A percentile compares a stretch with the other conserved stretches of the same genome.
Evolutionary conservation across 2,797 vertebrate species (phyloP).

Genomic region (Momotus momota): DNA sequence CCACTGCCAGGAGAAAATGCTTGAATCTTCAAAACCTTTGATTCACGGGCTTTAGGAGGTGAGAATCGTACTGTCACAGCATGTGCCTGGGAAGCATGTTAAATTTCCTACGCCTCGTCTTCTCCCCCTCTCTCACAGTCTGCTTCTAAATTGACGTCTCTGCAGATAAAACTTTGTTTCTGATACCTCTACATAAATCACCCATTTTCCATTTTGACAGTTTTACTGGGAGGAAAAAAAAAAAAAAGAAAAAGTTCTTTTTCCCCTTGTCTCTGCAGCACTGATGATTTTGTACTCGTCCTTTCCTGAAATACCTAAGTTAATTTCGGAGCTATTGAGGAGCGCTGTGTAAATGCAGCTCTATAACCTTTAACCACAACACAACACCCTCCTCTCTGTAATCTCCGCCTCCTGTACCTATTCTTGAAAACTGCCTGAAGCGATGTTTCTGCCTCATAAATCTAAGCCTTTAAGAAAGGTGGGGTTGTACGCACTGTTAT

Average conservation of each 20-base stretch:
- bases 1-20: slow-evolving; percentile 46
- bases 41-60: slow-evolving; percentile 63
- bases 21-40: slow-evolving; percentile 56
- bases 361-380: slow-evolving; percentile 40
- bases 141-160: slow-evolving; percentile 58
- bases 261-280: neutral
- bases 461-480: neutral
- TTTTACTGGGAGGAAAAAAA: neutral
- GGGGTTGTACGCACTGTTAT: neutral
- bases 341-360: neutral
- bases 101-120: slow-evolving; percentile 30
- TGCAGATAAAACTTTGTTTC: slow-evolving; percentile 43
- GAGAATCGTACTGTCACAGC: slow-evolving; percentile 64
- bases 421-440: slow-evolving; percentile 57
- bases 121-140: slow-evolving; percentile 21
- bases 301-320: slow-evolving; percentile 49
- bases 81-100: slow-evolving; percentile 45
- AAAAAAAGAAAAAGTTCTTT: neutral
- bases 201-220: neutral
- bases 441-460: slow-evolving; percentile 35
- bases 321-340: slow-evolving; percentile 60
- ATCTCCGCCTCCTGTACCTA: neutral
- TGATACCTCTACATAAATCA: neutral
- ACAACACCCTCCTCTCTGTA: neutral
- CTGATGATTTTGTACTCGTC: neutral